Evolutionary conservation across 2,113 vertebrate genomes (phyloP).

Genomic region (Psittacula cyanocephala): DNA sequence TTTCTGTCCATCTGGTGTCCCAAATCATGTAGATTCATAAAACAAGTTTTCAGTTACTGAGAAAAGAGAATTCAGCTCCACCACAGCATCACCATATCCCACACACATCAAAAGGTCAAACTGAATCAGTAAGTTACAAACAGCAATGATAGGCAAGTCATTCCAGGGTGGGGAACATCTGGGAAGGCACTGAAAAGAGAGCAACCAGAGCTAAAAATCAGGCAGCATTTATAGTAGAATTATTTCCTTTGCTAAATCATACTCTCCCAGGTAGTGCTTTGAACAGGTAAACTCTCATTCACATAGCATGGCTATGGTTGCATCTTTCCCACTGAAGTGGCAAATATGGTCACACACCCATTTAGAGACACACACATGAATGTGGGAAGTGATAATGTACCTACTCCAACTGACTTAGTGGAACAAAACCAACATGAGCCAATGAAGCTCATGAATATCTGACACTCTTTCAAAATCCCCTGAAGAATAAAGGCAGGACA

Average conservation of each 20-base stretch:
- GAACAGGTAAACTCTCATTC: neutral
- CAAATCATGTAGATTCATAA: neutral
- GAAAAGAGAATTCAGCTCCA: neutral
- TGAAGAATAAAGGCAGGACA: neutral
- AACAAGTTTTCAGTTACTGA: neutral
- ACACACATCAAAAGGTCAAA: neutral
- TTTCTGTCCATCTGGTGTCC: neutral
- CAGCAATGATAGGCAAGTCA: neutral
- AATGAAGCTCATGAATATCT: neutral
- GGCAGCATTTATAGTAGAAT: neutral
- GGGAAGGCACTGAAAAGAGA: neutral
- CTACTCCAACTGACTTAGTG: neutral
- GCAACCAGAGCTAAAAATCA: neutral
- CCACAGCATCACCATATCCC: neutral
- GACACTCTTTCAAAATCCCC: neutral
- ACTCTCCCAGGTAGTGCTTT: neutral
- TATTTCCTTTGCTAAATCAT: neutral
- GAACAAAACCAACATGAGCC: neutral
- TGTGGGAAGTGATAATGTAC: neutral
- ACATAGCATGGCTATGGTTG: rapidly evolving
- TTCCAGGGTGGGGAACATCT: neutral
- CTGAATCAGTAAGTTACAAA: neutral
- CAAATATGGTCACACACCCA: neutral
- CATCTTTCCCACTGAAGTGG: neutral
- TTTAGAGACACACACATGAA: neutral